Conservation (phyloP, 2,797 vertebrate species). For the Pyrocephalus nanus region DNA sequence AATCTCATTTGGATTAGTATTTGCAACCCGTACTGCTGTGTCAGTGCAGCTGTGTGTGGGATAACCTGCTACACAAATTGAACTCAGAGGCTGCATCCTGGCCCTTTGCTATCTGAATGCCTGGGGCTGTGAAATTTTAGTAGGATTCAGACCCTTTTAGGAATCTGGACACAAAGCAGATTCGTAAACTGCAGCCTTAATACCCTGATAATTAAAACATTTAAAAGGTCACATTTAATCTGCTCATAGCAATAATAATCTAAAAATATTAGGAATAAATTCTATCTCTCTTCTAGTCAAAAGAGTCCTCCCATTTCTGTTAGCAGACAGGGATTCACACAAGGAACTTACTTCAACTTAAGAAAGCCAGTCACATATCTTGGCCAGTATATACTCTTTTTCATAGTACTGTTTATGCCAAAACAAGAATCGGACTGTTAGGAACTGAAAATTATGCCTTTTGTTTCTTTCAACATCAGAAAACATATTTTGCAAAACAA, state of each 20-base stretch:
- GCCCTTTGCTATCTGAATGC: neutral
- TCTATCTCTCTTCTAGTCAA: neutral
- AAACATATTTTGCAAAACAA: neutral
- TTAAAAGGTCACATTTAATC: neutral
- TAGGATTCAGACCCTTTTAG: neutral
- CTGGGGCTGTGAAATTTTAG: neutral
- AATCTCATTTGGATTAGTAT: neutral
- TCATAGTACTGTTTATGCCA: neutral
- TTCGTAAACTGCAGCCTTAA: neutral
- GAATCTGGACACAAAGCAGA: neutral
- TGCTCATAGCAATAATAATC: neutral
- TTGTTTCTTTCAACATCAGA: neutral
- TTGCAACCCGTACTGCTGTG: neutral
- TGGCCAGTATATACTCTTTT: neutral
- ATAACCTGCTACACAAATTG: neutral
- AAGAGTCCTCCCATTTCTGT: neutral
- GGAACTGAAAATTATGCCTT: neutral
- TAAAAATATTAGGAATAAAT: neutral
- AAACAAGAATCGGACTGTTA: neutral
- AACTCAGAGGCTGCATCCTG: neutral
- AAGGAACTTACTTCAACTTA: neutral
- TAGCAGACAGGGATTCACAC: neutral
- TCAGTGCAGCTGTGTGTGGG: neutral
- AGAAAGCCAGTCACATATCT: neutral
- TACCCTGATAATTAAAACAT: neutral